phyloP scores from a whole-genome alignment of 2,888 invertebrate species.

The Synergus umbraculus region DNA sequence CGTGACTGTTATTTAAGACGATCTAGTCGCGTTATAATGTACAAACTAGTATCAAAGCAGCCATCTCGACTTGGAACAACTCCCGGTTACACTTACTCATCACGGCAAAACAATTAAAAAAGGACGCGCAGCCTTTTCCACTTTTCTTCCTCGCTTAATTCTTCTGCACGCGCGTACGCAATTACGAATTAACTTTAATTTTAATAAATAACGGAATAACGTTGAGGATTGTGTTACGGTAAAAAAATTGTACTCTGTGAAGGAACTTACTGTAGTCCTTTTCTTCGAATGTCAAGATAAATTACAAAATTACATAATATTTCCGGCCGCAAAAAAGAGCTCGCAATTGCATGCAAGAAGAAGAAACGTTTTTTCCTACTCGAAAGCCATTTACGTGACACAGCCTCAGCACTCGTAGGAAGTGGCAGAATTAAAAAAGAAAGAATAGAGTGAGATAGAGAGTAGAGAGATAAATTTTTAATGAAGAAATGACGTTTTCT shows the following conservation, averaged over 20 bases:
- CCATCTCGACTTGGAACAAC: constrained; percentile 42
- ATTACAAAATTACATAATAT: constrained; percentile 42
- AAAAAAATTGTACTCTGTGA: constrained; percentile 5
- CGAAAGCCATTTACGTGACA: constrained; percentile 33
- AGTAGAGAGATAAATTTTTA: background rate
- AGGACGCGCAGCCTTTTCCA: constrained; percentile 46
- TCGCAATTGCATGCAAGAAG: constrained; percentile 43
- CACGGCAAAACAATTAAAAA: constrained; percentile 50
- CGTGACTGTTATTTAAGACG: constrained; percentile 18
- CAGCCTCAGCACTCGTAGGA: background rate
- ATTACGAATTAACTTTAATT: background rate
- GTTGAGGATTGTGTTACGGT: background rate
- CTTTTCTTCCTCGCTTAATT: constrained; percentile 49
- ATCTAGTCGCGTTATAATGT: constrained; percentile 42
- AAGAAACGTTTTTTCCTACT: constrained; percentile 46
- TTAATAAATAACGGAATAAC: background rate
- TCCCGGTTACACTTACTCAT: constrained; percentile 45
- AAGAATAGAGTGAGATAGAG: no score
- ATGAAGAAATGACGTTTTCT: background rate
- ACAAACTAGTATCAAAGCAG: constrained; percentile 25
- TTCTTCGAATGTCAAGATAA: constrained; percentile 34
- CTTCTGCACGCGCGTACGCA: constrained; percentile 41
- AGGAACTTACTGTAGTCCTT: background rate
- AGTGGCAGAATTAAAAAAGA: background rate
- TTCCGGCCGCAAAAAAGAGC: constrained; percentile 46